These are phyloP conservation scores for Sebastiscus tertius DNA, from an alignment of 2,797 vertebrate species.

Conservation along the genomic window DNA sequence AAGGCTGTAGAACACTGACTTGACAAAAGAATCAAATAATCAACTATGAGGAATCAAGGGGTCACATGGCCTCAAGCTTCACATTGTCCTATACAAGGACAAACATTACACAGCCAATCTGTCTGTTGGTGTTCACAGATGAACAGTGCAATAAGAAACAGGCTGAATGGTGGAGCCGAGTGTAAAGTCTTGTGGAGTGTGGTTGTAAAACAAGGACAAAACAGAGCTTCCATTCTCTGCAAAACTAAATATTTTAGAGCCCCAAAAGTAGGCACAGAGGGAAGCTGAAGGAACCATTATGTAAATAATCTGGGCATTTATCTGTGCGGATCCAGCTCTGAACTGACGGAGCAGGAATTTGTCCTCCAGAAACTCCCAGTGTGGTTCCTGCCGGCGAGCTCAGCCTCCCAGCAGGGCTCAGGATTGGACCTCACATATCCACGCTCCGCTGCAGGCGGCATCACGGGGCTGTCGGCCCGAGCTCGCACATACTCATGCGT, in stretches of 20 bases:
- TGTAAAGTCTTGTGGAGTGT: not conserved
- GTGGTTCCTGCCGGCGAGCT: not conserved
- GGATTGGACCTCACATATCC: slow-evolving; percentile 18
- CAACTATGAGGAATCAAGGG: not conserved
- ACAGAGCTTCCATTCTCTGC: not conserved
- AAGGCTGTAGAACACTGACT: not conserved
- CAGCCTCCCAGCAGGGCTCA: not conserved
- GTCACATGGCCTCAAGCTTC: not conserved
- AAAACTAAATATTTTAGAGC: slow-evolving; percentile 10
- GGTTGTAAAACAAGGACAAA: not conserved
- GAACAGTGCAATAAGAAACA: not conserved
- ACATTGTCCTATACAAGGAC: not conserved
- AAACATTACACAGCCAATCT: not conserved
- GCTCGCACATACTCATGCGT: slow-evolving; percentile 35
- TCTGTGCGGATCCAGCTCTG: not conserved
- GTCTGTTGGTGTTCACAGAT: not conserved
- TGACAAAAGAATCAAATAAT: not conserved
- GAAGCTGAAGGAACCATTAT: slow-evolving; percentile 18
- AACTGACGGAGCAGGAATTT: slow-evolving; percentile 8
- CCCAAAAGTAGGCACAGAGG: not conserved
- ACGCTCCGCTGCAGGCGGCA: slow-evolving; percentile 24
- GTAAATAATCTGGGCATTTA: slow-evolving; percentile 38
- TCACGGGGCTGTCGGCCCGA: slow-evolving; percentile 30
- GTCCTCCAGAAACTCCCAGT: slow-evolving; percentile 32
- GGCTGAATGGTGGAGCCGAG: not conserved